Evolutionary conservation across 1,140 invertebrate genomes (phyloP), one percentile per base, ranked within the genome.

Genomic region (Cyclargus thomasi): DNA sequence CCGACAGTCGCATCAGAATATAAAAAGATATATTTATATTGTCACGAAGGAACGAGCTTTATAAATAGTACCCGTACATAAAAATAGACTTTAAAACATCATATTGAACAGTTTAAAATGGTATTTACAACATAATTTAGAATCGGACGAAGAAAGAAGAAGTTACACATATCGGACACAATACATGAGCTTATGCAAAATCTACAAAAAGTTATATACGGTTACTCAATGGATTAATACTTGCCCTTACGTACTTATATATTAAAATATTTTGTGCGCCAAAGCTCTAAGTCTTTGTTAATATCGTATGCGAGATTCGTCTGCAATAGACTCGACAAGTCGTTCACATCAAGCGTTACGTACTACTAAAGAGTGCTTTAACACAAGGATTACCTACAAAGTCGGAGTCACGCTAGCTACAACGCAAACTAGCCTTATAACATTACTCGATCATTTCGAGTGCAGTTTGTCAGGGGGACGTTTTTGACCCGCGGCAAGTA

Each of bases 141-240:
- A 78, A 80, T 75, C 80, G 29, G 29, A 29, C 70, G 72, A 80
- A 86, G 83, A 83, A 81, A 57, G 23, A 65, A 55, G 57, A 66
- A 66, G 35, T 59, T 17, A 59, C 53, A 80, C 71, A 81, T 85
- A 88, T 78, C 78, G 77, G 76, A 84, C 87, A 90, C 82, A 85
- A 87, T 88, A 90, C 83, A 86, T 86, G 83, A 79, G 78, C 81
- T 86, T 87, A 89, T 85, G 84, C 80, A 85, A 89, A 86, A 83
- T 78, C 86, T 90, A 90, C 86, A 80, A 86, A 47, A 86, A 85
- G 81, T 83, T 83, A 86, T 86, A 88, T 73, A 87, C 81, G 85
- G 87, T 86, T 86, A 81, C 82, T 78, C 77, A 86, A 87, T 79
- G 78, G 82, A 77, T 84, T 85, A 81, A 78, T 82, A 78, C 74